phyloP scores from a whole-genome alignment of 1,140 invertebrate genomes.

The Bactericera cockerelli region DNA sequence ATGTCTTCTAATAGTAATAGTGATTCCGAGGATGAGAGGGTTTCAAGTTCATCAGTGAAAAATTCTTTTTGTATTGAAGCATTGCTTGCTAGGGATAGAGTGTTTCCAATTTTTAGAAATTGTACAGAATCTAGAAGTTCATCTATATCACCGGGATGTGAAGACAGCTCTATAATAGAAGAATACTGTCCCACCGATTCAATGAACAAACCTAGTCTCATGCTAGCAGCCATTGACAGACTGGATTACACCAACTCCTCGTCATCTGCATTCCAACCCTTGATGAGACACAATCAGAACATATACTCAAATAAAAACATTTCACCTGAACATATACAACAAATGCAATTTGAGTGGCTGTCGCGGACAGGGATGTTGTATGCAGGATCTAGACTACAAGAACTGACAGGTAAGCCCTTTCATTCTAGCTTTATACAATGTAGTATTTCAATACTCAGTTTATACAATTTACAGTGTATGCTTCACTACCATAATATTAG shows the following conservation, averaged over 20 bases:
- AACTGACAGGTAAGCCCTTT: slow-evolving; percentile 33
- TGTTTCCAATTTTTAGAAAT: slow-evolving; percentile 11
- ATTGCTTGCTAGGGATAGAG: slow-evolving; percentile 30
- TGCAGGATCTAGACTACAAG: slow-evolving; percentile 44
- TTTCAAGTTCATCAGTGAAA: slow-evolving; percentile 23
- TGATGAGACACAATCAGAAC: slow-evolving; percentile 16
- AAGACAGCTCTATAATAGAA: slow-evolving; percentile 25
- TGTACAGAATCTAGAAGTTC: slow-evolving; percentile 25
- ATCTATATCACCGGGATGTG: slow-evolving; percentile 31
- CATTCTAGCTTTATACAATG: no score
- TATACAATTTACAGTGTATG: no score
- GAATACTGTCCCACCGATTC: slow-evolving; percentile 25
- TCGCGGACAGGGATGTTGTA: slow-evolving; percentile 72
- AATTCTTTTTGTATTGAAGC: slow-evolving; percentile 52
- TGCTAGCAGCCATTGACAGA: slow-evolving; percentile 1
- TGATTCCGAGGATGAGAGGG: slow-evolving; percentile 1
- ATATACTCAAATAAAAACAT: slow-evolving; percentile 7
- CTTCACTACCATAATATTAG: not conserved
- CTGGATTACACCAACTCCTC: slow-evolving; percentile 20
- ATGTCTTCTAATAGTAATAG: slow-evolving; percentile 7
- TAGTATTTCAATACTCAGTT: no score
- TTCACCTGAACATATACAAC: slow-evolving; percentile 43
- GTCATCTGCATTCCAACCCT: slow-evolving; percentile 29
- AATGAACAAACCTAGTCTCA: slow-evolving; percentile 17
- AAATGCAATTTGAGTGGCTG: slow-evolving; percentile 69